Base-by-base conservation (phyloP, 2,797 vertebrate genomes). In the Trachurus trachurus region DNA sequence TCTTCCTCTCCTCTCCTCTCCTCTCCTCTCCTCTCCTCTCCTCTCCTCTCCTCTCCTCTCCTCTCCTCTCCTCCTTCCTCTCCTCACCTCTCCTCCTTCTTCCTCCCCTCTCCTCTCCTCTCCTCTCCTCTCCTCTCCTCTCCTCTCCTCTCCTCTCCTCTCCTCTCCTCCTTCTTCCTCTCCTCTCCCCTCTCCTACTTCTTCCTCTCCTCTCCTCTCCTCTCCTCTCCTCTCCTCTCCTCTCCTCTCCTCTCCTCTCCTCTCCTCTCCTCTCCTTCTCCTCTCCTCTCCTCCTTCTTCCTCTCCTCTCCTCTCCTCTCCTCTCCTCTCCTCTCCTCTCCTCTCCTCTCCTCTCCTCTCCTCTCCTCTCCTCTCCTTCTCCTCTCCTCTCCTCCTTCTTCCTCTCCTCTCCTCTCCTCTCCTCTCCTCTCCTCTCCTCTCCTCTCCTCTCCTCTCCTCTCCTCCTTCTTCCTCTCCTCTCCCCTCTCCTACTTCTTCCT, bases 171-270 rank as follows among this genome's bases (percentile, higher is more conserved):
- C 63, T 39, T 56, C 61, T 70, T 74, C 78, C 34, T 56, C 59
- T 67, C 73, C 72, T 76, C 83, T 66, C 58, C 59, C 83, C 62
- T n/a, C n/a, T n/a, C n/a, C n/a, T n/a, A n/a, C n/a, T n/a, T n/a
- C n/a, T n/a, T n/a, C 39, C 39, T 63, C 5, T 5, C 40, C 11
- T 21, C 31, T 37, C 50, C 17, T 10, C 19, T 31, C 12, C 21
- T 53, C 10, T 19, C 34, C 34, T 2, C 54, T 8, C 9, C 7
- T 53, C 17, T 34, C 21, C 19, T 16, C 17, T 2, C 6, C 2
- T 44, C 11, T 5, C 58, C 26, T 26, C 26, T 26, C 26, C 26
- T 26, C 26, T 13, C 39, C n/a, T n/a, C 29, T 47, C 19, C 1
- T 3, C 17, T 31, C 10, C 34, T 45, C 12, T 2, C 39, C 56